Percentiles rank a stretch among this genome's conserved stretches.
Evolutionary conservation across 2,113 vertebrate genomes (phyloP).

Genomic region (Gracilinanus agilis): DNA sequence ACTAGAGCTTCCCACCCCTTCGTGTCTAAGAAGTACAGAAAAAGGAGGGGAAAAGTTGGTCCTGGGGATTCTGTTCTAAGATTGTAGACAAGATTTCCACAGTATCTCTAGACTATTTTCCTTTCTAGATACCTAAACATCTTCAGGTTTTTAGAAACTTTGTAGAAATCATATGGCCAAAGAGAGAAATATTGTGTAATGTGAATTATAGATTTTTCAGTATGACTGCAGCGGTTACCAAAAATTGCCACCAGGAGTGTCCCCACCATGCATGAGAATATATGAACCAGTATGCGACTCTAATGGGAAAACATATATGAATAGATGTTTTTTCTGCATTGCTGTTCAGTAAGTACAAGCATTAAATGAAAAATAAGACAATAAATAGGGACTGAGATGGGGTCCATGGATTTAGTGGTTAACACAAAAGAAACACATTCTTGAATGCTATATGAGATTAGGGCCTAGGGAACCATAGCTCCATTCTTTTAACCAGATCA

Average conservation of each 20-base stretch:
- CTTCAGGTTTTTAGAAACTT: neutral
- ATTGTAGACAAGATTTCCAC: neutral
- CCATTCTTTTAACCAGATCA: neutral
- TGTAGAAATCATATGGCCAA: neutral
- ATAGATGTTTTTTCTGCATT: constrained; percentile 48
- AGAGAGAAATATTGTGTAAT: neutral
- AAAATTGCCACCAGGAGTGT: constrained; percentile 16
- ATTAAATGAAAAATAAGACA: neutral
- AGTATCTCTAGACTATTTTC: neutral
- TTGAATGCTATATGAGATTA: neutral
- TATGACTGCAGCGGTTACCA: constrained; percentile 16
- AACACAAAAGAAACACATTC: neutral
- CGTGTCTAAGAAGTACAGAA: neutral
- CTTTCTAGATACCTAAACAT: neutral
- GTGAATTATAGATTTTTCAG: constrained; percentile 39
- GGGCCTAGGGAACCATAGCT: neutral
- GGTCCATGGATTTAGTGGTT: neutral
- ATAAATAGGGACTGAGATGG: neutral
- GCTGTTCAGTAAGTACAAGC: constrained; percentile 49
- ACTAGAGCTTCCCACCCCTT: neutral
- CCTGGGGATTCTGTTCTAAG: neutral
- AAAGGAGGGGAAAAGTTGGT: neutral
- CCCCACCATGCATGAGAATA: neutral
- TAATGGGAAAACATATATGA: constrained; percentile 3
- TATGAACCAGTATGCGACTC: constrained; percentile 39